Evolutionary conservation across 2,797 vertebrate species (phyloP), one percentile per base, ranked within the genome.

Genomic region (Telmatherina bonti): DNA sequence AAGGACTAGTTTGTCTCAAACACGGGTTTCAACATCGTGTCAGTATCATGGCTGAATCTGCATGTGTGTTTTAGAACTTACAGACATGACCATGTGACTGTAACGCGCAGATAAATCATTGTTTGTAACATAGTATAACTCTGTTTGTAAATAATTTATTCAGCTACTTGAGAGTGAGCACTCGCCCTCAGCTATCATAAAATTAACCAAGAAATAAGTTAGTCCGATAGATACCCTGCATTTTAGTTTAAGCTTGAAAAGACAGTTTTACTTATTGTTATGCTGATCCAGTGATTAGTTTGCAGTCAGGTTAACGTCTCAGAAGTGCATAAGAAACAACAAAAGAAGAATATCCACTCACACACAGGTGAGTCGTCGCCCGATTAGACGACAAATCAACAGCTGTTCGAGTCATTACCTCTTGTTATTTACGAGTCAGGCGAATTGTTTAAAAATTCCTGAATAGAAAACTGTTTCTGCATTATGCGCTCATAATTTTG

Each of bases 401-500:
- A 81, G 53, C 71, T 82, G 80, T 52, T 62, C 66, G 71, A 56
- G 80, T 82, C 57, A 68, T 81, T 75, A 78, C 15, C 22, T 72
- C 33, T 70, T 79, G 78, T 72, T 73, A 81, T 69, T 75, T 62
- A 59, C 31, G 67, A 72, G 71, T 74, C 63, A 78, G 69, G 51
- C 66, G 62, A 76, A 36, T 51, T 79, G 64, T 61, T 81, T 85
- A 74, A 59, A 52, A 74, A 79, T 62, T 73, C 41, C 51, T 51
- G 70, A 77, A 78, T 72, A 43, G 66, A 16, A 22, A 57, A 82
- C 75, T 60, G 70, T 36, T 55, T 67, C n/a, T 7, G 66, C 57
- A 76, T 78, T 71, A 72, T 80, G 63, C 71, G 61, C 54, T 43
- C 67, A 69, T 80, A 68, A 85, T 81, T 81, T 76, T 68, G 54